Evolutionary conservation across 2,888 invertebrate species (phyloP).

Genomic region (Perizoma affinitatum): DNA sequence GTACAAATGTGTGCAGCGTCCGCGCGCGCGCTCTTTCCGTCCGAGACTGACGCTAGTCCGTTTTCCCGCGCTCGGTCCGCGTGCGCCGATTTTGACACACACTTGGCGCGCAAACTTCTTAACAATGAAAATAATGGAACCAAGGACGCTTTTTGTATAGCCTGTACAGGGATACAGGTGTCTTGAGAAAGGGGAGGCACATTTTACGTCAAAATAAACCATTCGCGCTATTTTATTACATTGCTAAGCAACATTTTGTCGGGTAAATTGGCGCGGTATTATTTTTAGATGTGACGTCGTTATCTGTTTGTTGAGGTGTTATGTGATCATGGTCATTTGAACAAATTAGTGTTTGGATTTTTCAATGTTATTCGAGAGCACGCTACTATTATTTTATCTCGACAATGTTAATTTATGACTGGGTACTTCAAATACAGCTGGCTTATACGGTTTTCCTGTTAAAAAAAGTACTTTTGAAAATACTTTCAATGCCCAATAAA

Average conservation of each 20-base stretch:
- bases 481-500: conserved; percentile 8
- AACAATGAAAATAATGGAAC: conserved; percentile 70
- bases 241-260: conserved; percentile 4
- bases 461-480: conserved; percentile 1
- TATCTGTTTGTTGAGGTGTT: conserved; percentile 52
- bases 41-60: conserved; percentile 60
- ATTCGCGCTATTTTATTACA: conserved; percentile 27
- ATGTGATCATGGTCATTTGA: conserved; percentile 42
- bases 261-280: conserved; percentile 42
- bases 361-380: background rate
- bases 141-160: conserved; percentile 80
- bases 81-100: conserved; percentile 76
- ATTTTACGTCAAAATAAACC: conserved; percentile 29
- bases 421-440: background rate
- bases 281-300: conserved; percentile 52
- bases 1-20: conserved; percentile 52
- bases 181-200: conserved; percentile 61
- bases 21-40: conserved; percentile 65
- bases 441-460: background rate
- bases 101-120: conserved; percentile 80
- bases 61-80: conserved; percentile 74
- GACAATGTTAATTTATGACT: conserved; percentile 5
- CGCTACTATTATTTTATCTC: background rate
- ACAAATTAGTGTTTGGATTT: conserved; percentile 26
- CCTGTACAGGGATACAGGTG: conserved; percentile 78